phyloP scores from a whole-genome alignment of 2,888 invertebrate genomes.

The Leptinotarsa haldemani region DNA sequence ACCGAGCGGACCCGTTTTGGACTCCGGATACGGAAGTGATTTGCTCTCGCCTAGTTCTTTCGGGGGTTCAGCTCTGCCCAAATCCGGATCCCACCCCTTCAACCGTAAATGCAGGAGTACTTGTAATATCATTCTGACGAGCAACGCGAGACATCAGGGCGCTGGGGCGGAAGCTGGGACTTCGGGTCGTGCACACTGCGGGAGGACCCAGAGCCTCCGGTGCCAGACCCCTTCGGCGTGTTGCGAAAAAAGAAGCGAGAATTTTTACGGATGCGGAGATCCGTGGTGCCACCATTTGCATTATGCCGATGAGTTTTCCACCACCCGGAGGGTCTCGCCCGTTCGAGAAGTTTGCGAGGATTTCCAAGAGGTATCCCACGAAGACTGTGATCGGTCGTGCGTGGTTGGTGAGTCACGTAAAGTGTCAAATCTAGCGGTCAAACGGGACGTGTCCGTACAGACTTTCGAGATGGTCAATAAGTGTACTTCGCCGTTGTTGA shows the following conservation, averaged over 20 bases:
- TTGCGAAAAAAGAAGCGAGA: slow-evolving; percentile 47
- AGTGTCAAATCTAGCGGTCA: slow-evolving; percentile 34
- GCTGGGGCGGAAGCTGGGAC: slow-evolving; percentile 10
- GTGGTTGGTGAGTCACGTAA: not conserved
- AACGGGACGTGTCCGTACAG: slow-evolving; percentile 69
- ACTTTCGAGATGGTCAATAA: slow-evolving; percentile 67
- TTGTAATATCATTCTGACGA: slow-evolving; percentile 75
- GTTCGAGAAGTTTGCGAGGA: slow-evolving; percentile 66
- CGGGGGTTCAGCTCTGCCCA: slow-evolving; percentile 35
- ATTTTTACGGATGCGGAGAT: slow-evolving; percentile 64
- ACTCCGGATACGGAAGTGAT: slow-evolving; percentile 71
- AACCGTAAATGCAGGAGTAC: slow-evolving; percentile 74
- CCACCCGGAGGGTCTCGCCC: slow-evolving; percentile 58
- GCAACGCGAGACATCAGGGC: slow-evolving; percentile 55
- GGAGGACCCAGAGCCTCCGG: slow-evolving; percentile 64
- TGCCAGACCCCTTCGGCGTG: slow-evolving; percentile 63
- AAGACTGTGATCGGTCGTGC: slow-evolving; percentile 21
- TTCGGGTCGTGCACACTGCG: slow-evolving; percentile 41
- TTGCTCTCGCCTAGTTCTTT: slow-evolving; percentile 64
- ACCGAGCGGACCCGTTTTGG: slow-evolving; percentile 53
- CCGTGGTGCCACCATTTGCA: slow-evolving; percentile 66
- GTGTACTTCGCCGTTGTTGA: slow-evolving; percentile 63
- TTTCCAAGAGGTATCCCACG: slow-evolving; percentile 31
- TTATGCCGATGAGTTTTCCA: slow-evolving; percentile 54
- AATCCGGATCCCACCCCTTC: slow-evolving; percentile 59